A percentile compares a stretch with the other conserved stretches of the same genome.
These are phyloP conservation scores for Eubasilissa regina DNA, from an alignment of 1,140 invertebrate genomes.

Conservation along the genomic window DNA sequence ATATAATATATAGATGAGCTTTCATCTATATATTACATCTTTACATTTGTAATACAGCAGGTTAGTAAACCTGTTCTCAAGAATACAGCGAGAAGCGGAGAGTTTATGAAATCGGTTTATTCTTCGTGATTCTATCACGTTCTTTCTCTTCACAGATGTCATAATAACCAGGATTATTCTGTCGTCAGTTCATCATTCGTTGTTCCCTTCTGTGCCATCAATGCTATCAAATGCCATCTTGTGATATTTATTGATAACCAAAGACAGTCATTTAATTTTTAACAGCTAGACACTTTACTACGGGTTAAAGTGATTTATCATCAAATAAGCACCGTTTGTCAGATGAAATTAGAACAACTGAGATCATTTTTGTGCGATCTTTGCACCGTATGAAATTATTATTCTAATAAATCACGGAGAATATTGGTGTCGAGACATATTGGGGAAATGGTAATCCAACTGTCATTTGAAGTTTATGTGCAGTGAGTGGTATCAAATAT, in stretches of 20 bases:
- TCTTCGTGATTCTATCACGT: too few relatives aligned
- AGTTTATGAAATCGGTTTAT: too few relatives aligned
- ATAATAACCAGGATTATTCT: too few relatives aligned
- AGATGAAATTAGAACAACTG: neutral
- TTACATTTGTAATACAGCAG: too few relatives aligned
- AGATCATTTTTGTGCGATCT: neutral
- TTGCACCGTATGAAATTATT: neutral
- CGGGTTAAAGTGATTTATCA: neutral
- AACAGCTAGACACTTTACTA: neutral
- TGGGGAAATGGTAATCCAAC: slow-evolving; percentile 7
- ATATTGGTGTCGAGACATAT: slow-evolving; percentile 12
- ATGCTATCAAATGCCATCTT: slow-evolving; percentile 15
- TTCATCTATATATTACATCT: too few relatives aligned
- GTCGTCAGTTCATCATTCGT: slow-evolving; percentile 8
- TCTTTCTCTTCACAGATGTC: too few relatives aligned
- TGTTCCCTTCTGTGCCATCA: slow-evolving; percentile 24
- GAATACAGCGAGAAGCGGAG: too few relatives aligned
- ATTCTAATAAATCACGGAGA: slow-evolving; percentile 16
- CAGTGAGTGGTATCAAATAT: neutral
- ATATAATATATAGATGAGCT: too few relatives aligned
- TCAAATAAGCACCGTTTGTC: neutral
- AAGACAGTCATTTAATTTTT: neutral
- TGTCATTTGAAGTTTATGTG: slow-evolving; percentile 9
- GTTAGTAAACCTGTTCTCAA: too few relatives aligned
- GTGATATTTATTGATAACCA: neutral